phyloP scores from a whole-genome alignment of 1,140 invertebrate species.

The Penaeus indicus region DNA sequence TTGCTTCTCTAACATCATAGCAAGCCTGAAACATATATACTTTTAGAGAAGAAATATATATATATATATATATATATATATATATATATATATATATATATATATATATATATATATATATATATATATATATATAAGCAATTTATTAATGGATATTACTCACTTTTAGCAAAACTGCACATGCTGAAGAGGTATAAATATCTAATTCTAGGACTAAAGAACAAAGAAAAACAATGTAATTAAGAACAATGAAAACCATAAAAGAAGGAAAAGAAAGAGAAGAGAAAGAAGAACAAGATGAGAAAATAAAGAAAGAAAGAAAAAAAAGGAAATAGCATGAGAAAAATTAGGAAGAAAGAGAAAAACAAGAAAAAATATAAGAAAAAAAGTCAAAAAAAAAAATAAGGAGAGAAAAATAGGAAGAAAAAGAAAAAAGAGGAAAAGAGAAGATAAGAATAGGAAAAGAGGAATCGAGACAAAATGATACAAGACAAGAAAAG shows the following conservation, averaged over 20 bases:
- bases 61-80: background rate
- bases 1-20: constrained; percentile 77
- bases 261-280: no score
- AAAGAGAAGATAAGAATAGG: background rate
- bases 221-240: background rate
- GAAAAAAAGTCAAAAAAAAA: no score
- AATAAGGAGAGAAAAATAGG: no score
- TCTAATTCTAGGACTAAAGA: background rate
- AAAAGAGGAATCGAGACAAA: background rate
- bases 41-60: background rate
- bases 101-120: background rate
- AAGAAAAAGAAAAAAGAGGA: background rate
- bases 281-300: no score
- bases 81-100: background rate
- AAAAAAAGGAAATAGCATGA: no score
- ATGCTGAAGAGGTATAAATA: no score
- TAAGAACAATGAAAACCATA: background rate
- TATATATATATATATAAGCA: background rate
- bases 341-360: no score
- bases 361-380: no score
- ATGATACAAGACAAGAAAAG: background rate
- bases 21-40: constrained; percentile 73
- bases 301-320: no score
- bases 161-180: no score
- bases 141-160: background rate